A percentile compares a stretch with the other conserved stretches of the same genome.
Evolutionary conservation across 2,113 vertebrate genomes (phyloP).

Genomic region (Excalfactoria chinensis): DNA sequence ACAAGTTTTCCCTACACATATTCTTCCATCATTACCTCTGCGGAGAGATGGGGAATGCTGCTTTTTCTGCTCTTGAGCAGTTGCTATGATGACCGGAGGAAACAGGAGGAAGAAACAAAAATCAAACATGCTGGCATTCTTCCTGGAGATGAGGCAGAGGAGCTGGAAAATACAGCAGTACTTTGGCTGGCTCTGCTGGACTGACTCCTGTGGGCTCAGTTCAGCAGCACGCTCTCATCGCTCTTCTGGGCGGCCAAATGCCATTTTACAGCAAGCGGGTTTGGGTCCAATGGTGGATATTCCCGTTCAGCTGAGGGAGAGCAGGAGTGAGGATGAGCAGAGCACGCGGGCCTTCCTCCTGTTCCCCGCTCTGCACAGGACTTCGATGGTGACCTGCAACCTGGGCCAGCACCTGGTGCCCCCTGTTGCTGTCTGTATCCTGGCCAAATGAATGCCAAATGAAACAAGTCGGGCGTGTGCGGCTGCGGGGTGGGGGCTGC

Average conservation of each 20-base stretch:
- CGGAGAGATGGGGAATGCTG: not conserved
- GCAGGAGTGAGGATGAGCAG: not conserved
- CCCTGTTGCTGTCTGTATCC: not conserved
- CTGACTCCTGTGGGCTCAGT: not conserved
- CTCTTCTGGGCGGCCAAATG: not conserved
- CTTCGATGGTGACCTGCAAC: fast-evolving
- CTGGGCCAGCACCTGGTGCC: no score
- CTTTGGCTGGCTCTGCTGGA: not conserved
- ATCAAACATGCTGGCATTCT: constrained; percentile 28
- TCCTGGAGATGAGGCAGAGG: constrained; percentile 71
- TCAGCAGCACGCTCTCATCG: not conserved
- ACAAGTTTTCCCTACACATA: not conserved
- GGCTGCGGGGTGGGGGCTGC: not conserved
- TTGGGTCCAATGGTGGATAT: not conserved
- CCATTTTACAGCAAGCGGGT: not conserved
- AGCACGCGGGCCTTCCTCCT: not conserved
- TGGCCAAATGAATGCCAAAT: no score
- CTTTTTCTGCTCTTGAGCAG: not conserved
- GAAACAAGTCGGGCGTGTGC: not conserved
- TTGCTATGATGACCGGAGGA: constrained; percentile 51
- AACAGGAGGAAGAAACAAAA: constrained; percentile 57
- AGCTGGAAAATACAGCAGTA: constrained; percentile 55
- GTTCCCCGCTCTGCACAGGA: not conserved
- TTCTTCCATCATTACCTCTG: not conserved
- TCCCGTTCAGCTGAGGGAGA: not conserved